Evolutionary conservation across 2,888 invertebrate species (phyloP), one percentile per base, ranked within the genome.

Genomic region (Imbricaverruca yamaguchii): DNA sequence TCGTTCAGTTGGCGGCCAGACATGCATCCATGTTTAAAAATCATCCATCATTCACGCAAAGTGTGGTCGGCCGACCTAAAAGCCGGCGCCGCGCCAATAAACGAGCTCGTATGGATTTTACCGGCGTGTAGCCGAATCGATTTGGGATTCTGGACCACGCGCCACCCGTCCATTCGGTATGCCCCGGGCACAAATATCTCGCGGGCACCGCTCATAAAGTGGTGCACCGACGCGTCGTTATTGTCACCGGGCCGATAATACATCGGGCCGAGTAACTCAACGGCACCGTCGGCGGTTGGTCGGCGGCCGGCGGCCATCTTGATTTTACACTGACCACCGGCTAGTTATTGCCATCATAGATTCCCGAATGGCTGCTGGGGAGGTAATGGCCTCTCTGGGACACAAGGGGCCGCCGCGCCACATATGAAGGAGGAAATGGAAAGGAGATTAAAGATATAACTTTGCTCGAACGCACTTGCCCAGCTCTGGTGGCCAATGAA

Each of bases 311-410:
- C 69, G 69, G 69, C 69, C 69, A 74, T 74, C 69, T 74, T 74
- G 69, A 25, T 18, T 53, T 18, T 25, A 8, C 69, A n/a, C 69
- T 74, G 69, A 53, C 53, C 69, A 74, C 39, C 53, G 69, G 69
- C 69, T 74, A 74, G 53, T 74, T 74, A 74, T 74, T 74, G 69
- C 69, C 69, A 53, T 74, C 69, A 74, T 74, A 74, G 39, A 74
- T 74, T 74, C 8, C 53, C 69, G 69, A 18, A 39, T 15, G 69
- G 53, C n/a, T 18, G 7, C 39, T 18, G 69, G 15, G 13, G 69
- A 39, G 53, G 69, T 74, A 74, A 74, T 18, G 69, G 69, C 53
- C 69, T 74, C 69, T 10, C 69, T 53, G 69, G 69, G 69, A 74
- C 15, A 9, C 15, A 1, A 8, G 1, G 15, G 53, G 53, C 25